These are phyloP conservation scores for Mus spicilegus DNA, from an alignment of 2,113 vertebrate species.

Conservation along the genomic window DNA sequence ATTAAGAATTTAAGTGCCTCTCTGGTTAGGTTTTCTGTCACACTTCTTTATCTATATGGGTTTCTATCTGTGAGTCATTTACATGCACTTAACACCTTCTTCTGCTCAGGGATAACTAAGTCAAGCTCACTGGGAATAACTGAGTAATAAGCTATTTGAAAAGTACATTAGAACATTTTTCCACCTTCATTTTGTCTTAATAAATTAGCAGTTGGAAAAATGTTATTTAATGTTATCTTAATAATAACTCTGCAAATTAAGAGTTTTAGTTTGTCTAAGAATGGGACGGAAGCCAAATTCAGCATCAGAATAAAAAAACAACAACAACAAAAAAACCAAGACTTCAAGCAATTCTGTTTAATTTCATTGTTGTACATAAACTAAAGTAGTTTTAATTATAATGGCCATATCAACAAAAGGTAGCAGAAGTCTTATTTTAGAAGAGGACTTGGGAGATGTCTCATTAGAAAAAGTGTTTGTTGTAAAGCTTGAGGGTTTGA, in stretches of 20 bases:
- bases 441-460: too few species aligned
- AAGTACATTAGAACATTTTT: conserved; percentile 47
- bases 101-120: not conserved
- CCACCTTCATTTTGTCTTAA: conserved; percentile 23
- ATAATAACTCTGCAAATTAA: conserved; percentile 20
- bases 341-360: not conserved
- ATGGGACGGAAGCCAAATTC: conserved; percentile 11
- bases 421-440: not conserved
- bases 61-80: conserved; percentile 2
- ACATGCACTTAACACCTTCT: not conserved
- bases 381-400: not conserved
- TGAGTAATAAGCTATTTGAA: conserved; percentile 38
- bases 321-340: not conserved
- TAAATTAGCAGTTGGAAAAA: conserved; percentile 46
- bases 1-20: not conserved
- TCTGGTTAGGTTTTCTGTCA: not conserved
- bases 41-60: not conserved
- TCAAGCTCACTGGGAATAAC: conserved; percentile 18
- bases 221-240: not conserved
- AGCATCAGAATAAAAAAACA: conserved; percentile 31
- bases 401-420: not conserved
- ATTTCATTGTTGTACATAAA: not conserved
- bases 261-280: conserved; percentile 48
- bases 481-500: not conserved
- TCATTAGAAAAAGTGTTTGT: not conserved